phyloP scores from a whole-genome alignment of 2,113 vertebrate species.

The Protobothrops mucrosquamatus region DNA sequence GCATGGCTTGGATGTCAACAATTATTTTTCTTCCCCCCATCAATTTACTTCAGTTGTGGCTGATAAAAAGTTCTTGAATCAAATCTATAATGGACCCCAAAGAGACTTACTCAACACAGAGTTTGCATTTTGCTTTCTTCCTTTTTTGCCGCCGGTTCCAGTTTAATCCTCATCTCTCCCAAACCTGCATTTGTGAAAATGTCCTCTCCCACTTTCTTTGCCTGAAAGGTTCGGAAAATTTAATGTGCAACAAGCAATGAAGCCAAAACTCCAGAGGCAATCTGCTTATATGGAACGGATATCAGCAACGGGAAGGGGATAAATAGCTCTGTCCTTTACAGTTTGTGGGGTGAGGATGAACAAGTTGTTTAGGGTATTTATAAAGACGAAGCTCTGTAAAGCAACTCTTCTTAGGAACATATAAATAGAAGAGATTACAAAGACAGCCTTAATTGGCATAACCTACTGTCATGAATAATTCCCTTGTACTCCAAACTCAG shows the following conservation, averaged over 20 bases:
- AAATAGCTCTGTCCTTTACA: neutral
- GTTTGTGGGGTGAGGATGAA: conserved; percentile 2
- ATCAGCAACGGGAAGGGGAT: conserved; percentile 9
- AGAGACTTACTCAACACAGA: neutral
- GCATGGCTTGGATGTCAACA: neutral
- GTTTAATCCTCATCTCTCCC: neutral
- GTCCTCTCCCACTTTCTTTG: neutral
- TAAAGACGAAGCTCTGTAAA: conserved; percentile 6
- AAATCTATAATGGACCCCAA: neutral
- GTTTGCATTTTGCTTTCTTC: neutral
- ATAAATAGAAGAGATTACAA: neutral
- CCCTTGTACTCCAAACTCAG: neutral
- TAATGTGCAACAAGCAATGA: neutral
- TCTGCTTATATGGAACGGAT: neutral
- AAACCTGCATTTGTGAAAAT: neutral
- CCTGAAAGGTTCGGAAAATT: neutral
- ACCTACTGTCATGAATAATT: neutral
- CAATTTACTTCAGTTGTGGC: neutral
- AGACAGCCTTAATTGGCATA: neutral
- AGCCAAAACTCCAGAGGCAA: neutral
- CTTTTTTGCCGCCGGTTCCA: neutral
- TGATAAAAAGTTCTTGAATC: neutral
- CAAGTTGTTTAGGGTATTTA: conserved; percentile 29
- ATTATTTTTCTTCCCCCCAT: neutral
- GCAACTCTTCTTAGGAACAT: neutral